These are phyloP conservation scores for Frankliniella fusca DNA, from an alignment of 2,888 invertebrate species.

Conservation along the genomic window DNA sequence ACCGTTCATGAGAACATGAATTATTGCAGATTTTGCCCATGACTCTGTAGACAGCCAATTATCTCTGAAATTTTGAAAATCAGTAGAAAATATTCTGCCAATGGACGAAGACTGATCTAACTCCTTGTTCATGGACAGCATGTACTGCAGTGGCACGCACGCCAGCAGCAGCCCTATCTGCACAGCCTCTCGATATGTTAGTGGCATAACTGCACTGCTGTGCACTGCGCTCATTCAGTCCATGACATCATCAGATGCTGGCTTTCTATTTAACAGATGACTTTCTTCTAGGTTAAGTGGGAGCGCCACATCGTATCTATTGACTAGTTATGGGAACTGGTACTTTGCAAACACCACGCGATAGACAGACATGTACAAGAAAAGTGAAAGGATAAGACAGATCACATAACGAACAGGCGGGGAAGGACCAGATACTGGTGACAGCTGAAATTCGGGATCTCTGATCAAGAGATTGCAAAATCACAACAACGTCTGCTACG, in stretches of 20 bases:
- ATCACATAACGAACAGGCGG: background rate
- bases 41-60: background rate
- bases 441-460: background rate
- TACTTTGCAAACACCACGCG: background rate
- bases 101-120: background rate
- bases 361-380: background rate
- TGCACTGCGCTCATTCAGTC: background rate
- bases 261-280: background rate
- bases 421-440: too few relatives aligned
- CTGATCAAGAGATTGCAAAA: background rate
- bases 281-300: background rate
- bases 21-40: background rate
- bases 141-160: conserved; percentile 3
- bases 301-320: background rate
- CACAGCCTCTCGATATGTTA: conserved; percentile 9
- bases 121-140: conserved; percentile 1
- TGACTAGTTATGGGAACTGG: background rate
- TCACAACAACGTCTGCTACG: conserved; percentile 15
- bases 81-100: background rate
- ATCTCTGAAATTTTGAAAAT: conserved; percentile 4
- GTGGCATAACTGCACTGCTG: background rate
- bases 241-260: background rate
- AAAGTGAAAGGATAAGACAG: background rate
- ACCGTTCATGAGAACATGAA: too few relatives aligned
- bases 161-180: background rate